A percentile compares a stretch with the other conserved stretches of the same genome.
Evolutionary conservation across 1,140 invertebrate genomes (phyloP).

Genomic region (Drosophila tani): DNA sequence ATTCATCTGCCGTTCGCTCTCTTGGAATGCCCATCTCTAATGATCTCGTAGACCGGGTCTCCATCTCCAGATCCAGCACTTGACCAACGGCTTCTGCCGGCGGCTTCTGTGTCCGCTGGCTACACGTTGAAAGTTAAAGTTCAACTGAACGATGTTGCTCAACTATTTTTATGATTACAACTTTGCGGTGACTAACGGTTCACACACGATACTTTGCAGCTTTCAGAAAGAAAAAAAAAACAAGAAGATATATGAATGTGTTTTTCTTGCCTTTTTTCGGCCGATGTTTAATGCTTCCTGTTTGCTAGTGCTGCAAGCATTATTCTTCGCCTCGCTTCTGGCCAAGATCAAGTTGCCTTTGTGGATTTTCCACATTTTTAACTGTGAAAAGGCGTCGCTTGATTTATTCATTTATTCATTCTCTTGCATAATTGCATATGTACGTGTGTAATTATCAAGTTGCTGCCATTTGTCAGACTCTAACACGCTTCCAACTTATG

Average conservation of each 20-base stretch:
- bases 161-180: slow-evolving; percentile 78
- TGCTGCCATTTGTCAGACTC: slow-evolving; percentile 49
- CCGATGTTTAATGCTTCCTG: slow-evolving; percentile 71
- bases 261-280: slow-evolving; percentile 44
- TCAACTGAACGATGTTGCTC: slow-evolving; percentile 69
- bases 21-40: slow-evolving; percentile 31
- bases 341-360: slow-evolving; percentile 59
- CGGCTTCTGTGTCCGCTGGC: slow-evolving; percentile 28
- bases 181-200: slow-evolving; percentile 71
- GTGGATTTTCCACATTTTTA: slow-evolving; percentile 72
- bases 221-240: neutral
- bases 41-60: slow-evolving; percentile 20
- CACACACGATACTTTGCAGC: slow-evolving; percentile 19
- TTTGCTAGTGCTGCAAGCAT: slow-evolving; percentile 46
- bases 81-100: slow-evolving; percentile 48
- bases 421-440: slow-evolving; percentile 50
- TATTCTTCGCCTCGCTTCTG: slow-evolving; percentile 59
- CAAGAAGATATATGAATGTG: slow-evolving; percentile 16
- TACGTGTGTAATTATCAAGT: slow-evolving; percentile 59
- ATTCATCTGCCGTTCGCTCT: slow-evolving; percentile 5
- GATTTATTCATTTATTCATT: slow-evolving; percentile 76
- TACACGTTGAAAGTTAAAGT: slow-evolving; percentile 70
- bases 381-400: slow-evolving; percentile 75
- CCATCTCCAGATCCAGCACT: slow-evolving; percentile 14
- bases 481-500: slow-evolving; percentile 1